Base-by-base conservation (phyloP, 2,797 vertebrate species). In the Pteropus rufus region DNA sequence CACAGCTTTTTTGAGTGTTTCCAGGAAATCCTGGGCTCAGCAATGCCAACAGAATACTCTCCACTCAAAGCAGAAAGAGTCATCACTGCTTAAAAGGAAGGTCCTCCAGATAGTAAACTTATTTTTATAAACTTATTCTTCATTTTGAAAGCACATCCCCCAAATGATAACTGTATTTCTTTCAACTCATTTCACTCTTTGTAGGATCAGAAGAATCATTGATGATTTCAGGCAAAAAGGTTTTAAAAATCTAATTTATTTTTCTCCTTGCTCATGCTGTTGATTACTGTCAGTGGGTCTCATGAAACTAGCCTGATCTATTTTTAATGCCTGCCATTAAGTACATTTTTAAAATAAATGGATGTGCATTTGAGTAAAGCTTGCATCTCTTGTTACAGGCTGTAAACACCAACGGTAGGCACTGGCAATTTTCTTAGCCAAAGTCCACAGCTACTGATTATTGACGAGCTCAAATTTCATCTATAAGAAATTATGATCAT, bases 271-370 rank as follows among this genome's bases (percentile, higher is more conserved):
- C 60, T 84, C 85, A 72, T 85, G 69, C 15, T 85, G 87, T 94
- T 97, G 89, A 95, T 96, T 94, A 96, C 58, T 94, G 76, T 93
- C 95, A 90, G n/a, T 44, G 18, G 41, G 60, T 93, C 82, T 84
- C 19, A 19, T 82, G 75, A 95, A 96, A 91, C 54, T 31, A 86
- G 58, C 64, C 31, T 76, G 73, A 97, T 90, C 52, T 89, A 95
- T 94, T 96, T 96, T 97, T 96, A 96, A 97, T 52, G n/a, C 9
- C 69, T 76, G 69, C 54, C n/a, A 58, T 73, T 73, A 26, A 62
- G 41, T 36, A 39, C 41, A 91, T 72, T 94, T 93, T 95, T 67
- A 41, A 91, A 97, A 89, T 70, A 92, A 90, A 96, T 86, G 60
- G 54, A 16, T 41, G 3, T 91, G 90, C 56, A 5, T 77, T 58